phyloP scores from a whole-genome alignment of 2,888 invertebrate genomes.

The Cephus sareptanus region DNA sequence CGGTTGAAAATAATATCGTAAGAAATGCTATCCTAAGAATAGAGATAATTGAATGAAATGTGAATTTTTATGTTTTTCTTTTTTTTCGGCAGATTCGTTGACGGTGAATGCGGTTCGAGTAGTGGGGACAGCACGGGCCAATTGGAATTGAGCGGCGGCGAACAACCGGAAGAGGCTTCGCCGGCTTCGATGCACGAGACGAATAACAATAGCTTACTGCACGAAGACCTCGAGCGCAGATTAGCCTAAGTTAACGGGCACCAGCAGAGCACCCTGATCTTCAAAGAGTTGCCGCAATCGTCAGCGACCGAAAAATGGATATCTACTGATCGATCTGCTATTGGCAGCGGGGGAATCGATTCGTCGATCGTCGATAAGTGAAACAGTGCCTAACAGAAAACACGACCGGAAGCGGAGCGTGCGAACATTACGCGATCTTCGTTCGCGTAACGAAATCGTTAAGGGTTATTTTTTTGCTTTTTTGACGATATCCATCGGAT shows the following conservation, averaged over 20 bases:
- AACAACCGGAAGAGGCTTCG: conserved; percentile 60
- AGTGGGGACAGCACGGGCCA: conserved; percentile 62
- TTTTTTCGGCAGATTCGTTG: conserved; percentile 54
- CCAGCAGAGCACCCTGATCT: neutral
- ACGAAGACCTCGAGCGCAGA: conserved; percentile 69
- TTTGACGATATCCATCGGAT: neutral
- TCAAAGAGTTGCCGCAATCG: neutral
- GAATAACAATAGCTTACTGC: conserved; percentile 70
- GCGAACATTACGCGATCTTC: neutral
- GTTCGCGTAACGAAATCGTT: neutral
- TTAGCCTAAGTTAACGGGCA: conserved; percentile 36
- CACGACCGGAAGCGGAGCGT: neutral
- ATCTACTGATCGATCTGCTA: neutral
- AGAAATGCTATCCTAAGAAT: neutral
- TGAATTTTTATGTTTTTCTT: neutral
- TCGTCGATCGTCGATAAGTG: neutral
- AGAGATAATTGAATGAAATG: neutral
- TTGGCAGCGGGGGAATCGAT: neutral
- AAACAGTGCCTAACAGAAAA: neutral
- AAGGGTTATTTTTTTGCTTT: neutral
- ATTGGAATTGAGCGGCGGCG: conserved; percentile 59
- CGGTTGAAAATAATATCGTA: neutral
- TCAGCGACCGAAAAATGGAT: neutral
- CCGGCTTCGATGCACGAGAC: conserved; percentile 65
- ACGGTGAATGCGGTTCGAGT: conserved; percentile 63